Percentiles rank a stretch among this genome's conserved stretches.
phyloP scores from a whole-genome alignment of 2,888 invertebrate species.

The Lithophane ornitopus region DNA sequence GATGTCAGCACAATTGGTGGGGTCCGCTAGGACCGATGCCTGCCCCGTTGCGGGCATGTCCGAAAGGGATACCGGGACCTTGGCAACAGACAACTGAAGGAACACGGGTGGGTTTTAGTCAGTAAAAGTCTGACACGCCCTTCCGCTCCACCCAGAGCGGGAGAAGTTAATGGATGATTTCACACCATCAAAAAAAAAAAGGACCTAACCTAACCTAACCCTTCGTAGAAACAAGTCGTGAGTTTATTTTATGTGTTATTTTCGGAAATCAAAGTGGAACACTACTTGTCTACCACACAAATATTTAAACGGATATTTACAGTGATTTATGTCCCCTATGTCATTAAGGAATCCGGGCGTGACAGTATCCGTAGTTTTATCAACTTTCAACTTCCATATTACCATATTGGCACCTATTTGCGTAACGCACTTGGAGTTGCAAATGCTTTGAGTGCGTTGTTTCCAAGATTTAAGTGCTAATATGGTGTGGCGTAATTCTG shows the following conservation, averaged over 20 bases:
- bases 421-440: conserved; percentile 1
- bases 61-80: no score
- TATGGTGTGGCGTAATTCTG: background rate
- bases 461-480: background rate
- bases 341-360: conserved; percentile 16
- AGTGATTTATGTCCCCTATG: conserved; percentile 19
- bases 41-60: no score
- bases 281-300: background rate
- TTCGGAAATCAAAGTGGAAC: background rate
- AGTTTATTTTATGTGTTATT: background rate
- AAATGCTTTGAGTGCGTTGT: background rate
- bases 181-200: no score
- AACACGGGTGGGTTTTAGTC: no score
- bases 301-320: background rate
- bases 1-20: no score
- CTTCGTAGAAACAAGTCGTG: background rate
- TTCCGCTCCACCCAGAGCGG: no score
- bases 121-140: no score
- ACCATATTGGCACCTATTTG: conserved; percentile 11
- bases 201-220: no score
- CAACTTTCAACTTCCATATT: conserved; percentile 4
- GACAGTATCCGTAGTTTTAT: conserved; percentile 20
- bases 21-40: no score
- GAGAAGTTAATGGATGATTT: no score
- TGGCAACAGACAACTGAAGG: no score